phyloP scores from a whole-genome alignment of 2,113 vertebrate species.

The Orthochromis indermauri region DNA sequence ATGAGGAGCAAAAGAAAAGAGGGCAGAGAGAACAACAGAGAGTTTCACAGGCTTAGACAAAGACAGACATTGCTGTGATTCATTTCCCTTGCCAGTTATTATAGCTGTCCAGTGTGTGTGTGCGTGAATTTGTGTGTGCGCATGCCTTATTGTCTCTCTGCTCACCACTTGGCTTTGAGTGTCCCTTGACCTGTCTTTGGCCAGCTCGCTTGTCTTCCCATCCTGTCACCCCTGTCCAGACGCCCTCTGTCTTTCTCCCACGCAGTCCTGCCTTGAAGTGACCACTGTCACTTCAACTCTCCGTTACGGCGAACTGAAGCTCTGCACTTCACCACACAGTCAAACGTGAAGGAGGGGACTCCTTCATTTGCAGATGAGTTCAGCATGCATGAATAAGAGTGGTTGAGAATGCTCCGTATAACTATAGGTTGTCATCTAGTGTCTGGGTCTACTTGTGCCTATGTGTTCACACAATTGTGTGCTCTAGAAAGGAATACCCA shows the following conservation, averaged over 20 bases:
- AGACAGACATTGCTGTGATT: conserved; percentile 41
- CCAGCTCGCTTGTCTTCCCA: conserved; percentile 6
- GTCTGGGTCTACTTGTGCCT: not conserved
- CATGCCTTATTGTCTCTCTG: not conserved
- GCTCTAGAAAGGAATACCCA: conserved; percentile 37
- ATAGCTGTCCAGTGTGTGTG: not conserved
- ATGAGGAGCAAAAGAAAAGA: not conserved
- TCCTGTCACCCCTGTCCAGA: conserved; percentile 27
- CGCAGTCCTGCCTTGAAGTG: not conserved
- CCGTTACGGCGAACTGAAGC: not conserved
- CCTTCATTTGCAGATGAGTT: conserved; percentile 2
- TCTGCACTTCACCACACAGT: not conserved
- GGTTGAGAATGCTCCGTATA: not conserved
- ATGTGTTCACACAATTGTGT: conserved; percentile 7
- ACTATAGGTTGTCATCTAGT: conserved; percentile 28
- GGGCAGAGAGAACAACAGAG: conserved; percentile 32
- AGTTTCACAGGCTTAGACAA: conserved; percentile 19
- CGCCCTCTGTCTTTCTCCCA: not conserved
- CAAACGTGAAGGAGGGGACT: not conserved
- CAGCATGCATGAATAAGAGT: conserved; percentile 7
- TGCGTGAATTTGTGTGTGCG: not conserved
- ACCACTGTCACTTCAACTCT: conserved; percentile 19
- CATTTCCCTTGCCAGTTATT: conserved; percentile 32
- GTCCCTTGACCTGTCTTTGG: conserved; percentile 30
- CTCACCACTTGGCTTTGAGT: not conserved